Evolutionary conservation across 1,140 invertebrate genomes (phyloP).

Genomic region (Aphis craccivora): DNA sequence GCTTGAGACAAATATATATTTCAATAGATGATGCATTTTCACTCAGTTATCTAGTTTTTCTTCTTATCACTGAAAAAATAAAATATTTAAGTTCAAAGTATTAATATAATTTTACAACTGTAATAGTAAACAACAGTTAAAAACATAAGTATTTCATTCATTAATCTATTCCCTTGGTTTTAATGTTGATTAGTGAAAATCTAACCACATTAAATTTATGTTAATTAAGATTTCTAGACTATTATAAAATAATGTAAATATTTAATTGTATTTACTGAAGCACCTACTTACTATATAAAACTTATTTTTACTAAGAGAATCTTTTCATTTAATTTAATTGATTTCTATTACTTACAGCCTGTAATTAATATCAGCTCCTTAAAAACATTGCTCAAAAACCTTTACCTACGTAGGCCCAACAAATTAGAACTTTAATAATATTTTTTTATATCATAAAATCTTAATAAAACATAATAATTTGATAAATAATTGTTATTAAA

Average conservation of each 20-base stretch:
- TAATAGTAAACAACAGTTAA: neutral
- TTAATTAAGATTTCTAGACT: no score
- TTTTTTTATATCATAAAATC: no score
- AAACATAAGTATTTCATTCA: neutral
- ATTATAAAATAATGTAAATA: neutral
- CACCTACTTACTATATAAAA: no score
- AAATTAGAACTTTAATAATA: neutral
- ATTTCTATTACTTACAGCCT: neutral
- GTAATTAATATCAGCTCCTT: no score
- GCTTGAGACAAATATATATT: neutral
- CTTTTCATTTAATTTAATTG: neutral
- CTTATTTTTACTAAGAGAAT: neutral
- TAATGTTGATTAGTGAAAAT: neutral
- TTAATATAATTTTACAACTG: neutral
- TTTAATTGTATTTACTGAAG: neutral
- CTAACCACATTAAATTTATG: neutral
- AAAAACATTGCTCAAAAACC: no score
- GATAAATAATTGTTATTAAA: neutral
- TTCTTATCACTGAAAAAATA: slow-evolving; percentile 20
- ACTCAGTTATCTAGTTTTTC: neutral
- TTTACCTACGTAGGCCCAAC: neutral
- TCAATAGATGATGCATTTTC: slow-evolving; percentile 43
- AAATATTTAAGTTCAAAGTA: neutral
- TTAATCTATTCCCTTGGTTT: neutral
- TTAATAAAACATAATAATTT: neutral